Evolutionary conservation across 2,888 invertebrate species (phyloP), one percentile per base, ranked within the genome.

Genomic region (Drosophila lutescens): DNA sequence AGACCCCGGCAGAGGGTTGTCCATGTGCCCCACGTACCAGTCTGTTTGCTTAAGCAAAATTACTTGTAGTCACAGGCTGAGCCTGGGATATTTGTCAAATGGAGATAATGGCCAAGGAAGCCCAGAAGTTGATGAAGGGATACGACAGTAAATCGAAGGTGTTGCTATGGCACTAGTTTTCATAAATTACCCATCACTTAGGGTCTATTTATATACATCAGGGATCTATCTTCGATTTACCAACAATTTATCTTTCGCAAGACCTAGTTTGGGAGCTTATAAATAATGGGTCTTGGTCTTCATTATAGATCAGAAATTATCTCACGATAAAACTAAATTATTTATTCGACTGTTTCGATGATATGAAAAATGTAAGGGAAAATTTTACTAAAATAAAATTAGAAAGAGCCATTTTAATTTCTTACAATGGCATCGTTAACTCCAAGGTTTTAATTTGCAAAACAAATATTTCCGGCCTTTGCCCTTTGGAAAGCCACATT

Each of bases 11-110:
- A 38, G 47, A 57, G 67, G 62, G 65, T 32, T 50, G 56, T 56
- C 65, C 41, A 62, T 62, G 62, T 54, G 66, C 47, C 40, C 46
- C 65, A 66, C 65, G 65, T 62, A 47, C 53, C 32, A 15, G 41
- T 41, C 44, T 63, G 65, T 66, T 66, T 66, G 62, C 65, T 36
- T 62, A 54, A 34, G 53, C 61, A 44, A 47, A 46, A 40, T 65
- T 38, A 46, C 38, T 26, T 62, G 65, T 54, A 54, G 62, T 65
- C 65, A 34, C 65, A 46, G 20, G 34, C 54, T 63, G 66, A 55
- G 54, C 54, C 40, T n/a, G 40, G 47, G 54, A 63, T 66, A 66
- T 66, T 66, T 66, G 66, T 66, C 66, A 63, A 49, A 36, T 15
- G 38, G 47, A 55, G 46, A 62, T 62, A 63, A 63, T 63, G 63